phyloP scores from a whole-genome alignment of 1,140 invertebrate species.

The Papilio helenus region DNA sequence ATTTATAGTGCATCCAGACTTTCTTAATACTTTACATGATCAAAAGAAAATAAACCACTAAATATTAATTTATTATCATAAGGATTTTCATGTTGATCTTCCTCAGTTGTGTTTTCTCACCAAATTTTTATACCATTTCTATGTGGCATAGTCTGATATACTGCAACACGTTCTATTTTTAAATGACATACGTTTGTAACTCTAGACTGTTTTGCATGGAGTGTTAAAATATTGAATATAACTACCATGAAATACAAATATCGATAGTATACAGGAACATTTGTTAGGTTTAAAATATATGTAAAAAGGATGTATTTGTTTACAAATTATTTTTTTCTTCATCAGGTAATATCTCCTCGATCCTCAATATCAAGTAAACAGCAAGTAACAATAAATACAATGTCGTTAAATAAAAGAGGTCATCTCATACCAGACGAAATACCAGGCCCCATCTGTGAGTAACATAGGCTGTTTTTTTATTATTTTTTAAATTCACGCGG shows the following conservation, averaged over 20 bases:
- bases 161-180: neutral
- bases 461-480: too few species aligned
- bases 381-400: constrained; percentile 54
- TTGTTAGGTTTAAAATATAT: neutral
- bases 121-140: too few species aligned
- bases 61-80: too few species aligned
- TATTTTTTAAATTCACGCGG: too few species aligned
- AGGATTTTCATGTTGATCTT: too few species aligned
- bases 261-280: too few species aligned
- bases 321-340: neutral
- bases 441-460: too few species aligned
- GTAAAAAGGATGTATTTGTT: neutral
- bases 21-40: too few species aligned
- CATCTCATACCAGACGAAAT: constrained; percentile 78
- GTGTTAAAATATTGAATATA: neutral
- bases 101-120: too few species aligned
- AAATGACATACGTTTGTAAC: neutral
- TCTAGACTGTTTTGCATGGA: neutral
- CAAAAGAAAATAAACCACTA: too few species aligned
- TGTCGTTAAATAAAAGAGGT: constrained; percentile 73
- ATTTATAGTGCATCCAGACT: neutral
- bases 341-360: constrained; percentile 62
- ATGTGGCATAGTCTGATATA: too few species aligned
- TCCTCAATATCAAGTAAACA: constrained; percentile 57
- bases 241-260: too few species aligned